Evolutionary conservation across 2,113 vertebrate genomes (phyloP).

Genomic region (Climacteris rufus): DNA sequence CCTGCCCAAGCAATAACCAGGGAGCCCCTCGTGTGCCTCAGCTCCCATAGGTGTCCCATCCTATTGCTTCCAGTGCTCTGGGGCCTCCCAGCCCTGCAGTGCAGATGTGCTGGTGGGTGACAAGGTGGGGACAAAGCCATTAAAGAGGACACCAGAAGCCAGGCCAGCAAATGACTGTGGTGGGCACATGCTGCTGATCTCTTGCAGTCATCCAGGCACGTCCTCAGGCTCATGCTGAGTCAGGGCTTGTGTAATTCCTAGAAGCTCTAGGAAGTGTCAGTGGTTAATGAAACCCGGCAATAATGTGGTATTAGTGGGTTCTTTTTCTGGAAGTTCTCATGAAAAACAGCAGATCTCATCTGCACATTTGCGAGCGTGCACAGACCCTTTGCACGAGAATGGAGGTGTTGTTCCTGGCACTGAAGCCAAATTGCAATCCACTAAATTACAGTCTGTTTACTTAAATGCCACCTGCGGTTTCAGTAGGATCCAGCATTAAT

Average conservation of each 20-base stretch:
- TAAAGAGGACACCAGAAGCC: not conserved
- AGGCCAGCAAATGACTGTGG: not conserved
- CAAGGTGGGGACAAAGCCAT: not conserved
- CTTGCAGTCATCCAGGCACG: not conserved
- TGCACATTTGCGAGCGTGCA: rapidly evolving
- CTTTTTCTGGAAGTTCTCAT: not conserved
- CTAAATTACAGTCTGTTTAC: not conserved
- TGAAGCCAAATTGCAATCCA: not conserved
- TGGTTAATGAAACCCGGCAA: not conserved
- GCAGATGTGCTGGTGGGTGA: not conserved
- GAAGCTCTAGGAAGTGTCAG: constrained; percentile 17
- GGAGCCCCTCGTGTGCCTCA: not conserved
- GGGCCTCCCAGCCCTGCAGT: rapidly evolving
- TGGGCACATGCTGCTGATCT: not conserved
- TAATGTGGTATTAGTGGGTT: constrained; percentile 12
- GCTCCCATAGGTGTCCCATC: not conserved
- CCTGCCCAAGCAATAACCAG: not conserved
- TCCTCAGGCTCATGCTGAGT: not conserved
- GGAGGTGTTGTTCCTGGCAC: constrained; percentile 30
- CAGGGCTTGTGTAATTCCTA: constrained; percentile 22
- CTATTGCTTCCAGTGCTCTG: rapidly evolving
- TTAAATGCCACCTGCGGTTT: constrained; percentile 11
- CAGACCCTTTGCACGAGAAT: not conserved
- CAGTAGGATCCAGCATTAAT: constrained; percentile 2
- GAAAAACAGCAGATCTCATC: not conserved